Base-by-base conservation (phyloP, 2,888 invertebrate species). In the Phoenoteleia sp. region DNA sequence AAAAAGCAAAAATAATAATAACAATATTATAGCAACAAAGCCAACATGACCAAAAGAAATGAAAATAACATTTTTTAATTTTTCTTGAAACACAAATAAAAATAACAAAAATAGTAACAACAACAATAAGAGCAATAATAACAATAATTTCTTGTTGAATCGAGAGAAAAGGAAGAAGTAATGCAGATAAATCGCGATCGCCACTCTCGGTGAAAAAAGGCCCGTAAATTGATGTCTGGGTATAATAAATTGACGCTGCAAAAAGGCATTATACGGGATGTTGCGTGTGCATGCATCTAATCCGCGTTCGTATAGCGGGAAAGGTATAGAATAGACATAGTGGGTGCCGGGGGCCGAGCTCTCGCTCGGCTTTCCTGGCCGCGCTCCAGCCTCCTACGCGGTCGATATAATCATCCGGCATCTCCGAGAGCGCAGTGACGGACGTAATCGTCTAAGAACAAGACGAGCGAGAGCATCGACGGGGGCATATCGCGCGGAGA, bases 361-460 rank as follows among this genome's bases (percentile, higher is more conserved):
- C 45, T 36, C 69, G 64, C 42, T 49, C 69, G 84, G 85, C 84
- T 87, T 83, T 87, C 72, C 90, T 92, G 92, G 91, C 92, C 88
- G 77, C 79, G 88, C 88, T 92, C 92, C 92, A 92, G 90, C 89
- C 92, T 90, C 91, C 91, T 88, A 91, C 91, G 92, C 90, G 91
- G 90, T 92, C 92, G 92, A 92, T 93, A 92, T 91, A 92, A 92
- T 92, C 92, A 91, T 91, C 90, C 90, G 87, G 87, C 88, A 88
- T 90, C 88, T 88, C 42, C 72, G 21, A 71, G 79, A 79, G 67
- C 56, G 60, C 66, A 69, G 81, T 81, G 72, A 77, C 76, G 75
- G 75, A 72, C 81, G 74, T 74, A 69, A 66, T 67, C 76, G 60
- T 71, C 80, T 71, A 45, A 58, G 58, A 64, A 66, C 81, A 81